These are phyloP conservation scores for Perizoma flavofasciatum DNA, from an alignment of 2,888 invertebrate genomes.

Conservation along the genomic window DNA sequence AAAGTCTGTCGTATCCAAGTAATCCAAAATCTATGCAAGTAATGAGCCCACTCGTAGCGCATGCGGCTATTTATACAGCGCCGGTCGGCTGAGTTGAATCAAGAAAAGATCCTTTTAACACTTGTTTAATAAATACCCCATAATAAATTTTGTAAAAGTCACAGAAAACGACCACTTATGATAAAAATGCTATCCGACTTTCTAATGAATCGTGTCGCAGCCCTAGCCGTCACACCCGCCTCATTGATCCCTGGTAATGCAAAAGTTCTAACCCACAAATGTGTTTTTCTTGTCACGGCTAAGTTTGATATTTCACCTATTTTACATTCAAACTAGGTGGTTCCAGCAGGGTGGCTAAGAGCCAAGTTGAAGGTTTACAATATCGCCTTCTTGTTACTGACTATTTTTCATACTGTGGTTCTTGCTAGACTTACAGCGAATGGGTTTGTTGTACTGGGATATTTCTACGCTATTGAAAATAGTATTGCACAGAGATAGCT, in stretches of 20 bases:
- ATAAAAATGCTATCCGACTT: constrained; percentile 10
- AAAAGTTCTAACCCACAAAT: constrained; percentile 65
- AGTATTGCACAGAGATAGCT: constrained; percentile 4
- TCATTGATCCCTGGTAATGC: constrained; percentile 49
- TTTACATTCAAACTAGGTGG: constrained; percentile 59
- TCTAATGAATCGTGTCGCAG: not conserved
- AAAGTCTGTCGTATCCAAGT: too few relatives aligned
- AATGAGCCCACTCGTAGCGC: too few relatives aligned
- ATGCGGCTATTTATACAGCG: too few relatives aligned
- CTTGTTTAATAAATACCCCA: too few relatives aligned
- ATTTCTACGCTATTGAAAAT: constrained; percentile 19
- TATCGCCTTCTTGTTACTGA: constrained; percentile 27
- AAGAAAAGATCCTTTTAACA: too few relatives aligned
- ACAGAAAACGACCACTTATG: too few relatives aligned
- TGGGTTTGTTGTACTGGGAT: constrained; percentile 25
- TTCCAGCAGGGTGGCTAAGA: constrained; percentile 43
- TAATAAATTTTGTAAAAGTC: too few relatives aligned
- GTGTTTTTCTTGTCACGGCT: constrained; percentile 68
- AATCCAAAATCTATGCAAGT: too few relatives aligned
- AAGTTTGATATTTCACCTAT: constrained; percentile 66
- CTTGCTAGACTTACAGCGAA: constrained; percentile 27
- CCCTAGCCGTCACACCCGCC: constrained; percentile 43
- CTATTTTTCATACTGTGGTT: constrained; percentile 27
- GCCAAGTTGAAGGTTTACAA: constrained; percentile 53
- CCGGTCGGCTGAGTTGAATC: too few relatives aligned